Percentiles rank a stretch among this genome's conserved stretches.
Evolutionary conservation across 2,888 invertebrate species (phyloP).

Genomic region (Sarcophaga rosellei): DNA sequence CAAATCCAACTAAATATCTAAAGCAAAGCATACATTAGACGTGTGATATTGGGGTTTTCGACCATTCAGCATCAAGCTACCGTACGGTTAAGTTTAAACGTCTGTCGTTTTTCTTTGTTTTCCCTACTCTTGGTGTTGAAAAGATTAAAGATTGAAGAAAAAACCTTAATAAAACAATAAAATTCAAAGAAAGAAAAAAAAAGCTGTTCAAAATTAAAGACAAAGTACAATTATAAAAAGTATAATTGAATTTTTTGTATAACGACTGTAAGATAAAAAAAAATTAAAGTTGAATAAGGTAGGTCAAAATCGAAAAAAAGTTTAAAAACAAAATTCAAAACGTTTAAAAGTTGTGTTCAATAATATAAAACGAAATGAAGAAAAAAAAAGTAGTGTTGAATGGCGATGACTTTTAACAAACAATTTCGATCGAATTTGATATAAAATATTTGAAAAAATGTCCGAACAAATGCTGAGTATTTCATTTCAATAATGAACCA

Average conservation of each 20-base stretch:
- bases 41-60: slow-evolving; percentile 51
- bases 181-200: slow-evolving; percentile 26
- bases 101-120: not conserved
- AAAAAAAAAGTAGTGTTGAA: slow-evolving; percentile 2
- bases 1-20: slow-evolving; percentile 36
- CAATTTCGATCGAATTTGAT: not conserved
- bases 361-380: not conserved
- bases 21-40: slow-evolving; percentile 61
- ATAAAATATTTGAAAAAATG: not conserved
- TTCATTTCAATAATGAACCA: slow-evolving; percentile 3
- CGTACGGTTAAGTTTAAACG: slow-evolving; percentile 54
- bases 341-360: not conserved
- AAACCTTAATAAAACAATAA: slow-evolving; percentile 11
- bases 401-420: slow-evolving; percentile 8
- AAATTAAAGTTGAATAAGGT: slow-evolving; percentile 14
- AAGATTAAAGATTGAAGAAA: not conserved
- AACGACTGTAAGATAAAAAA: not conserved
- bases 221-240: slow-evolving; percentile 6
- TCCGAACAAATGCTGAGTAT: not conserved
- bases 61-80: slow-evolving; percentile 62
- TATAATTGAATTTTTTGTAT: slow-evolving; percentile 3
- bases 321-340: slow-evolving; percentile 2
- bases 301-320: slow-evolving; percentile 26
- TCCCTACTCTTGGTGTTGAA: slow-evolving; percentile 17
- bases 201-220: not conserved